Percentiles rank a stretch among this genome's conserved stretches.
phyloP scores from a whole-genome alignment of 2,797 vertebrate species.

The Protosalanx chinensis region DNA sequence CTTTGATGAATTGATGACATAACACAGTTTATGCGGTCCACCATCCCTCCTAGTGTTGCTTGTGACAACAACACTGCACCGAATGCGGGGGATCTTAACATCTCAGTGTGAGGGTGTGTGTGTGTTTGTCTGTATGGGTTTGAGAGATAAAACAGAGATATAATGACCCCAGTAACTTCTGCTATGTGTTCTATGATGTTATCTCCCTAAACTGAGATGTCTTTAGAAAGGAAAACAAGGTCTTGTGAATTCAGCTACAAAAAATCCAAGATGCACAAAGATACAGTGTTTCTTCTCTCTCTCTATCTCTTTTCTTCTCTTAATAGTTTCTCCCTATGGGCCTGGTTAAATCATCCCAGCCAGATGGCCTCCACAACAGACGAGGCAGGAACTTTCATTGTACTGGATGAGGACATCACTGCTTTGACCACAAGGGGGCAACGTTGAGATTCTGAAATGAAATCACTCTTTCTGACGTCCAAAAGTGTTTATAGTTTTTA shows the following conservation, averaged over 20 bases:
- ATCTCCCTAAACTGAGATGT: conserved; percentile 17
- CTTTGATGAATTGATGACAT: conserved; percentile 51
- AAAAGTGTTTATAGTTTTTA: not conserved
- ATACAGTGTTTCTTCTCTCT: conserved; percentile 21
- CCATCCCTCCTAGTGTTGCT: conserved; percentile 5
- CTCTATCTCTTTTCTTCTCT: not conserved
- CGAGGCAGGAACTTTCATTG: no score
- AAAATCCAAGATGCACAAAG: conserved; percentile 24
- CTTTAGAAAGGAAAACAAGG: conserved; percentile 16
- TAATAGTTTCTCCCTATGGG: conserved; percentile 6
- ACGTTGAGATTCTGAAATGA: conserved; percentile 6
- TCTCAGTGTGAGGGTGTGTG: not conserved
- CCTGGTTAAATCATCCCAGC: conserved; percentile 39
- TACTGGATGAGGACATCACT: conserved; percentile 3
- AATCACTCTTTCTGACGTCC: not conserved
- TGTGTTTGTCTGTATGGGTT: not conserved
- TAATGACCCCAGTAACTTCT: not conserved
- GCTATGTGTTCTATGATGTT: not conserved
- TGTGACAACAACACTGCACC: not conserved
- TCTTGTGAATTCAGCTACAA: conserved; percentile 29
- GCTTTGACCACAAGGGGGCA: conserved; percentile 55
- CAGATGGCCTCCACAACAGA: no score
- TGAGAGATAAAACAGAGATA: not conserved
- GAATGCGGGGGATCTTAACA: not conserved
- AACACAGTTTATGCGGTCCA: conserved; percentile 27